Evolutionary conservation across 2,888 invertebrate genomes (phyloP), one percentile per base, ranked within the genome.

Genomic region (Patella caerulea): DNA sequence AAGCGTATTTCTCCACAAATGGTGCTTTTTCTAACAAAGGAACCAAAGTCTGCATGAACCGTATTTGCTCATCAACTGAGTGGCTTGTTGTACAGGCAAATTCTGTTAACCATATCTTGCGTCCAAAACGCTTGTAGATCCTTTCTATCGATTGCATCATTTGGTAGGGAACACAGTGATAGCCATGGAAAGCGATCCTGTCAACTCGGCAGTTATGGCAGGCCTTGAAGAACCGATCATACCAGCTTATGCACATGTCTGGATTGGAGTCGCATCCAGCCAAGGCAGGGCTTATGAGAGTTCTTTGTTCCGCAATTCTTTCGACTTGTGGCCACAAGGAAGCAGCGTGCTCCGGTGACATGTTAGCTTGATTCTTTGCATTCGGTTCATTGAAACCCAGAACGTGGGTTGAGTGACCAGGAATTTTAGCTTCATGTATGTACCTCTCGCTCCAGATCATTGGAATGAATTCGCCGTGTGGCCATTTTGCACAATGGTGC

Each of bases 41-140:
- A 52, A 82, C 71, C 3, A 77, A 12, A n/a, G 69, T 65, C 29
- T 78, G 54, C 80, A 80, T 78, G 24, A 75, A 71, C 53, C 75
- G 71, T 14, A 78, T 71, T 29, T 78, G 76, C 15, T 56, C 52
- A 24, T 78, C 69, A 9, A 71, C 71, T 3, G 74, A 72, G 4
- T 5, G 29, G 9, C 70, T 59, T 5, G 56, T 56, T 12, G 78
- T 76, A 52, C 81, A 81, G 14, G 77, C 77, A 56, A 81, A 81
- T 71, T 81, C 79, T 45, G 81, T 81, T 65, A 81, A 71, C 81
- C 81, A 81, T 24, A 81, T 55, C 24, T 59, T 73, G 72, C 78
- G 78, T 19, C 75, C 70, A 72, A 77, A 81, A 54, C 75, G 75
- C 2, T 74, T 12, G 19, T 65, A 77, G 15, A 80, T 52, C 3